Evolutionary conservation across 2,113 vertebrate species (phyloP).

Genomic region (Brachypodius melanocephalos): DNA sequence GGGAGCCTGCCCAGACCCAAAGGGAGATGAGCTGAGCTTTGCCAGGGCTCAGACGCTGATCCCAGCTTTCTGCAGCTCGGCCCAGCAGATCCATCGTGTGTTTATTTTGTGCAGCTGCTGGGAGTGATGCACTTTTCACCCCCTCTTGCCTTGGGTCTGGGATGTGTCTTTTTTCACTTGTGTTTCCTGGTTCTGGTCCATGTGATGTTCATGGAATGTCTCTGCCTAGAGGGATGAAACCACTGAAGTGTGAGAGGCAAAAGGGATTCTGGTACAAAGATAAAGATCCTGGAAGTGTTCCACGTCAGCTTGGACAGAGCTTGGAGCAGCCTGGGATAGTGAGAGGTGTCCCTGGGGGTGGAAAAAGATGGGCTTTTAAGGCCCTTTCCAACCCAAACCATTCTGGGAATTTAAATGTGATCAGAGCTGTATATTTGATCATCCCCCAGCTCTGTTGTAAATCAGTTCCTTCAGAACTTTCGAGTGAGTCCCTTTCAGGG

Average conservation of each 20-base stretch:
- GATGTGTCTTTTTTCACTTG: not conserved
- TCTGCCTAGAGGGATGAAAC: not conserved
- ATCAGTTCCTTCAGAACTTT: not conserved
- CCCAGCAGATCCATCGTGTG: accelerated
- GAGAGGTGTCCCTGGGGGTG: not conserved
- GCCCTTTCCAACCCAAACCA: not conserved
- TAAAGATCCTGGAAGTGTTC: not conserved
- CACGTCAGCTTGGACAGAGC: not conserved
- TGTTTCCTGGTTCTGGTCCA: not conserved
- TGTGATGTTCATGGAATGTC: not conserved
- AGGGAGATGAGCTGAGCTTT: not conserved
- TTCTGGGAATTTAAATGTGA: no score
- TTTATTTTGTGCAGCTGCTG: not conserved
- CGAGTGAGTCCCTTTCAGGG: not conserved
- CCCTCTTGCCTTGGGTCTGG: not conserved
- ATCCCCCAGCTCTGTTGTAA: not conserved
- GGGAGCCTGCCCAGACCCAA: not conserved
- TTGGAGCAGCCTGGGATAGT: not conserved
- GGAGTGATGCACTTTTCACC: not conserved
- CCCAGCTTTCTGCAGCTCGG: not conserved
- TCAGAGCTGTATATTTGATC: not conserved
- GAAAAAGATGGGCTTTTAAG: not conserved
- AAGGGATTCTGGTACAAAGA: not conserved
- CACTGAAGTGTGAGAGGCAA: not conserved
- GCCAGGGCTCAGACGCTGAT: not conserved